Evolutionary conservation across 1,140 invertebrate species (phyloP).

Genomic region (Papilio machaon): DNA sequence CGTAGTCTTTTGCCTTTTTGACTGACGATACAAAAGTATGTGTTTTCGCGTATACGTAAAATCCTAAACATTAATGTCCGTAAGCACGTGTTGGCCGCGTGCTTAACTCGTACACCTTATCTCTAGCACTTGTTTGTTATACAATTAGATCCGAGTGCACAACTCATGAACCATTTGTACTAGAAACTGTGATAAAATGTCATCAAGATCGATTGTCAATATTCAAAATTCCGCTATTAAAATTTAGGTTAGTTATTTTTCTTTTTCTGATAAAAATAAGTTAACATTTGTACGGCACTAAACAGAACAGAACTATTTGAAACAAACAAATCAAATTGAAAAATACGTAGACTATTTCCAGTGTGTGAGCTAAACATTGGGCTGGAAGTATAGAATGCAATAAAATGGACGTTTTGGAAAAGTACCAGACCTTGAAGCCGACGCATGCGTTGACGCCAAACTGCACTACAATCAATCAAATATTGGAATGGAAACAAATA

Average conservation of each 20-base stretch:
- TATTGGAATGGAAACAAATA: neutral
- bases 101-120: neutral
- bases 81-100: constrained; percentile 2
- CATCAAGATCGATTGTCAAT: constrained; percentile 14
- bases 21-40: neutral
- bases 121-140: neutral
- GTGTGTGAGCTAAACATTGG: neutral
- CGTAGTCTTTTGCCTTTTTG: neutral
- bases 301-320: neutral
- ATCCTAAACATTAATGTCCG: constrained; percentile 7
- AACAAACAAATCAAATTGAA: neutral
- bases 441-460: neutral
- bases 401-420: constrained; percentile 5
- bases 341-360: constrained; percentile 11
- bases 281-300: neutral
- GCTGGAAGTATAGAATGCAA: neutral
- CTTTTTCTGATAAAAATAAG: neutral
- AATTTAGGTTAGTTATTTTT: neutral
- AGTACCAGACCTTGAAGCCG: constrained; percentile 20
- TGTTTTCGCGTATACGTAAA: neutral
- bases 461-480: constrained; percentile 12
- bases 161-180: neutral
- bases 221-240: neutral
- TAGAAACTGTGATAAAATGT: neutral
- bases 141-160: constrained; percentile 18